Percentiles rank a stretch among this genome's conserved stretches.
phyloP scores from a whole-genome alignment of 1,140 invertebrate genomes.

The Pogonus chalceus region DNA sequence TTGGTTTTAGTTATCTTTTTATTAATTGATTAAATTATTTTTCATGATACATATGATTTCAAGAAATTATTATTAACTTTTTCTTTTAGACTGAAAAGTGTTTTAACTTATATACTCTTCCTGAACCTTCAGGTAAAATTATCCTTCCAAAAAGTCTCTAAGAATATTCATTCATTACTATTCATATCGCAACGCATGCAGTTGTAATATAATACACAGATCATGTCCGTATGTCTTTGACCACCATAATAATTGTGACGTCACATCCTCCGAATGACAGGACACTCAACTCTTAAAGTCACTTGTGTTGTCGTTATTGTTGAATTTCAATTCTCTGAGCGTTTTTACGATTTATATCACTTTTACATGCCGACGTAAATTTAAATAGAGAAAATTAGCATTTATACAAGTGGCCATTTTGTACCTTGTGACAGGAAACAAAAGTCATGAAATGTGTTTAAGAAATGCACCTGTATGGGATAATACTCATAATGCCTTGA shows the following conservation, averaged over 20 bases:
- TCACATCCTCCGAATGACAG: background rate
- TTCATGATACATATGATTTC: too few relatives aligned
- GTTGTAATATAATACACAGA: background rate
- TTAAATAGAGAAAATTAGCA: background rate
- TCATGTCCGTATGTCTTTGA: background rate
- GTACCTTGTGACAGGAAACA: background rate
- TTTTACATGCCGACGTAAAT: background rate
- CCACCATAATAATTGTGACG: background rate
- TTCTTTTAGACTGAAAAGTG: too few relatives aligned
- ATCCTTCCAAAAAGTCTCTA: too few relatives aligned
- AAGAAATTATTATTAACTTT: too few relatives aligned
- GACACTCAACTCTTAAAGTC: background rate
- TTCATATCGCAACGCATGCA: background rate
- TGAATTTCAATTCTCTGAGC: background rate
- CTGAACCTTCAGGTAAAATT: too few relatives aligned
- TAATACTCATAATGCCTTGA: too few relatives aligned
- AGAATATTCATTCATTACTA: too few relatives aligned
- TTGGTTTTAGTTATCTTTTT: too few relatives aligned
- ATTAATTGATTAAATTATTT: too few relatives aligned
- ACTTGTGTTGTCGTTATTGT: background rate
- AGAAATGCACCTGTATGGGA: background rate
- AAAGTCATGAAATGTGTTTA: background rate
- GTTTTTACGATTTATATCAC: background rate
- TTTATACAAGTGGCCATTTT: background rate
- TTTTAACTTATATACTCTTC: too few relatives aligned